Evolutionary conservation across 2,797 vertebrate genomes (phyloP), one percentile per base, ranked within the genome.

Genomic region (Micropoecilia bifurca): DNA sequence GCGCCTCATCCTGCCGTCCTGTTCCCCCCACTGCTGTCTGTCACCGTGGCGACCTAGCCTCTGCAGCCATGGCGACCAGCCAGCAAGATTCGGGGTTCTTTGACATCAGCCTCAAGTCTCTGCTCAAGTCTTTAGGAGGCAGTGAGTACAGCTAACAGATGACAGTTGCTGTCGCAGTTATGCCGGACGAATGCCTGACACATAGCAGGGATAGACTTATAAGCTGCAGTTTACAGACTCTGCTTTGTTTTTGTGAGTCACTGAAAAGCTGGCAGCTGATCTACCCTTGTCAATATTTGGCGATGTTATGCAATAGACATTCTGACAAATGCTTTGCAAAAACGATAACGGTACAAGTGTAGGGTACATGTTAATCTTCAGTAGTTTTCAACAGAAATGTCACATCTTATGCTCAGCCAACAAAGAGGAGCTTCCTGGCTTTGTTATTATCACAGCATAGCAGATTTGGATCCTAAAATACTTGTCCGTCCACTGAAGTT

Each of bases 21-120:
- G 90, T 93, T 96, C 91, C 50, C 50, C 94, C 90, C 87, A 95
- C 95, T 91, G 92, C 96, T 94, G 96, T 96, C 96, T 90, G 93
- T 94, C 90, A 94, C 91, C 93, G 92, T 94, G 91, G 95, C 92
- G 92, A 95, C 93, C 88, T 87, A 87, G 86, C 89, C 93, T 93
- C 91, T 80, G 96, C 96, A 96, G 96, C 96, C 96, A 99, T 99
- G 98, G 97, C 95, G 92, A 94, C 97, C 95, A 97, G 98, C 96
- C 98, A 98, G 96, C 98, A 98, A 95, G 98, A 99, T 94, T 99
- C 97, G 55, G 97, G 98, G 92, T 99, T 99, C 96, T 99, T 99
- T 96, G 98, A 99, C 96, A 98, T 99, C 97, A 99, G 98, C 96
- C 96, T 99, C 97, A 99, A 97, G 95, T 99, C 98, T 91, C 96